Percentiles rank a stretch among this genome's conserved stretches.
phyloP scores from a whole-genome alignment of 2,888 invertebrate species.

The Epinotia bilunana region DNA sequence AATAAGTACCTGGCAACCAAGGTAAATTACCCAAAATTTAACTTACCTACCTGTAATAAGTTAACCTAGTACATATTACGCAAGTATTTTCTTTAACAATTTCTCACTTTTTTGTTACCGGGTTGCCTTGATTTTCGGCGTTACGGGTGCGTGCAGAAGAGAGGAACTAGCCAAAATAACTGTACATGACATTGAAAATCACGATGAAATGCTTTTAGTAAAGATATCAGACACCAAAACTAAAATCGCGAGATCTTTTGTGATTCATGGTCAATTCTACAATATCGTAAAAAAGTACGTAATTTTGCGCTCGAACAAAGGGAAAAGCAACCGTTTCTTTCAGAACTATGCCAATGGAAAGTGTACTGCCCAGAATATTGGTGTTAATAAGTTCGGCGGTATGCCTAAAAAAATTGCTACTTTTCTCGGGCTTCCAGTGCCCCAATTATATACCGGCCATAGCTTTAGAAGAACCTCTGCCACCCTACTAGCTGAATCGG shows the following conservation, averaged over 20 bases:
- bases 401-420: too few relatives aligned
- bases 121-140: background rate
- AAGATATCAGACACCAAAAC: background rate
- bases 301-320: background rate
- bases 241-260: background rate
- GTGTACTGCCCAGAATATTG: background rate
- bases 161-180: background rate
- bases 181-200: background rate
- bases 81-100: background rate
- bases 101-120: background rate
- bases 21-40: too few relatives aligned
- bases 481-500: too few relatives aligned
- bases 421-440: too few relatives aligned
- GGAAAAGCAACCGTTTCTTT: background rate
- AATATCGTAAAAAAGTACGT: background rate
- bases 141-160: background rate
- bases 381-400: too few relatives aligned
- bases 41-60: too few relatives aligned
- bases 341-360: background rate
- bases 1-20: too few relatives aligned
- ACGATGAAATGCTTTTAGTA: background rate
- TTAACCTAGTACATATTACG: too few relatives aligned
- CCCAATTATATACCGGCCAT: too few relatives aligned
- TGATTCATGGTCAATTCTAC: background rate
- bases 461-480: too few relatives aligned